Conservation (phyloP, 2,888 invertebrate genomes). For the Brachypalpus laphriformis region DNA sequence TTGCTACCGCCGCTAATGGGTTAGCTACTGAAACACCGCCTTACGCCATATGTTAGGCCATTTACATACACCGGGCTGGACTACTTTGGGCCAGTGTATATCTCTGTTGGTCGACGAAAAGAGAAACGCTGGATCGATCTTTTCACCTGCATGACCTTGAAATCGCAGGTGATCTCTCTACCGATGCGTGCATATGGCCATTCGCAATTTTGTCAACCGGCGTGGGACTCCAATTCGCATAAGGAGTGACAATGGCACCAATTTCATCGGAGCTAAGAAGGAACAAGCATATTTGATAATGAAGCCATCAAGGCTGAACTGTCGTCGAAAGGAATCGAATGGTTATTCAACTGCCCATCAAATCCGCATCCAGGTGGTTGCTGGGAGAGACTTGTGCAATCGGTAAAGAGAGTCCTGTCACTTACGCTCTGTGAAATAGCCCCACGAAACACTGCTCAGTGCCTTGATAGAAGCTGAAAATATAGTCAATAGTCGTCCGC, state of each 20-base stretch:
- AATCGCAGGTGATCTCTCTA: constrained; percentile 18
- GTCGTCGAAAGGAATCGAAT: too few species aligned
- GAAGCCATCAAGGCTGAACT: too few species aligned
- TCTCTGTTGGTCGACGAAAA: too few species aligned
- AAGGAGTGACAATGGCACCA: constrained; percentile 49
- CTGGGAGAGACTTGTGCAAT: constrained; percentile 58
- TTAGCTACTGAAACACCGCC: too few species aligned
- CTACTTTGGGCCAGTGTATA: too few species aligned
- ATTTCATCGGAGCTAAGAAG: neutral
- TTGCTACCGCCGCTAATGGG: too few species aligned
- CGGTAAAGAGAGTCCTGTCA: neutral
- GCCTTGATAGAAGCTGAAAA: too few species aligned
- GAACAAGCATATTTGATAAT: neutral
- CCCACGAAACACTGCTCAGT: neutral
- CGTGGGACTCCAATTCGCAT: too few species aligned
- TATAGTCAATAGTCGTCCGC: too few species aligned
- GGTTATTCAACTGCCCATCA: too few species aligned
- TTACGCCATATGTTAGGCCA: too few species aligned
- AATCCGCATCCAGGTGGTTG: constrained; percentile 53
- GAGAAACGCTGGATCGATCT: constrained; percentile 50
- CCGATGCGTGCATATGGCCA: constrained; percentile 45
- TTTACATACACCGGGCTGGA: too few species aligned
- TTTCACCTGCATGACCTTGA: constrained; percentile 55
- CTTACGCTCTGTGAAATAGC: neutral
- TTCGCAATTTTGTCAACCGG: constrained; percentile 46